A percentile compares a stretch with the other conserved stretches of the same genome.
Conservation (phyloP, 2,888 invertebrate species). For the Brachyptera putata region DNA sequence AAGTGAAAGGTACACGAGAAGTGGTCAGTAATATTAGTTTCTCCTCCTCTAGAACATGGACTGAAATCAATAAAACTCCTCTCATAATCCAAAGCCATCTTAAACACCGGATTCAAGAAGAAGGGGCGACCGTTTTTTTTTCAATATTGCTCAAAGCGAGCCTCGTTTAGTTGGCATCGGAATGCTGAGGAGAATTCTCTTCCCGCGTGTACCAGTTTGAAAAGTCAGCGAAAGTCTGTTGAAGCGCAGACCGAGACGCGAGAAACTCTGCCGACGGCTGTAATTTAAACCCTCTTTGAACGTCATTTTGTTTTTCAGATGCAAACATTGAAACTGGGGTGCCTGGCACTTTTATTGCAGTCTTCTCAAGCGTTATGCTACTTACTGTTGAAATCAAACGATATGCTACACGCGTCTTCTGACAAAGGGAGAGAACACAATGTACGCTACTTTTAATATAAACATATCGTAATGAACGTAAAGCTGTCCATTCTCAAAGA, state of each 20-base stretch:
- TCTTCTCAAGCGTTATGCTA: no score
- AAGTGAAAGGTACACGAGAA: no score
- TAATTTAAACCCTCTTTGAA: background rate
- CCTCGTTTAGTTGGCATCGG: constrained; percentile 8
- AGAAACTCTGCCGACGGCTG: background rate
- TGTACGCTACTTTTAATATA: no score
- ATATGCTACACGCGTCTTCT: no score
- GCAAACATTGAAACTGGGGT: background rate
- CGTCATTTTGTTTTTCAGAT: background rate
- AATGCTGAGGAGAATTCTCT: constrained; percentile 15
- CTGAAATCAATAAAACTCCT: constrained; percentile 14
- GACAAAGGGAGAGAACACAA: no score
- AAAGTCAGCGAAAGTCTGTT: constrained; percentile 1
- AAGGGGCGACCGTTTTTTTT: constrained; percentile 16
- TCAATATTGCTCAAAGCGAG: constrained; percentile 10
- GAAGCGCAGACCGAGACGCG: no score
- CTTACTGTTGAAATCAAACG: no score
- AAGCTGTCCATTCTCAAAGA: no score
- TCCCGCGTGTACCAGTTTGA: constrained; percentile 12
- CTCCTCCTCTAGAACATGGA: no score
- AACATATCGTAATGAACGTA: no score
- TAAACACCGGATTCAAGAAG: background rate
- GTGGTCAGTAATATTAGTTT: constrained; percentile 17
- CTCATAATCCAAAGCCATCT: constrained; percentile 18
- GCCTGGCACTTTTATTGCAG: constrained; percentile 1